A percentile compares a stretch with the other conserved stretches of the same genome.
phyloP scores from a whole-genome alignment of 92 coral and sea anemone species.

The Siderastrea siderea region DNA sequence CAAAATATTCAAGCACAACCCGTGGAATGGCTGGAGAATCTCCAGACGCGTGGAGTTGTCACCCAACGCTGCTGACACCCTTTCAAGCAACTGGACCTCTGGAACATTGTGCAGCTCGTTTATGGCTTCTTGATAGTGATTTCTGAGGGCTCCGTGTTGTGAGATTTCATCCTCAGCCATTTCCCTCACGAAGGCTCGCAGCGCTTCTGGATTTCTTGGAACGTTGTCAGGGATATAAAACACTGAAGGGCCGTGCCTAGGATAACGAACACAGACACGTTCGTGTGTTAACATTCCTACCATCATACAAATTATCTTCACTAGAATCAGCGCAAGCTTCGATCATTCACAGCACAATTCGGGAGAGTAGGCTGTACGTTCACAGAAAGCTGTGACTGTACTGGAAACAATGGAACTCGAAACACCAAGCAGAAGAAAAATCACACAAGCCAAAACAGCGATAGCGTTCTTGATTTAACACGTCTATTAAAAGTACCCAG shows the following conservation, averaged over 20 bases:
- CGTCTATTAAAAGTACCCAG: too few species aligned
- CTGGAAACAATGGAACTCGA: too few species aligned
- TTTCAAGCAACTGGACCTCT: constrained; percentile 29
- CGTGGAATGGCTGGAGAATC: constrained; percentile 39
- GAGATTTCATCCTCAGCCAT: background rate
- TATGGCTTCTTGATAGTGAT: constrained; percentile 40
- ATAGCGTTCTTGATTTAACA: too few species aligned
- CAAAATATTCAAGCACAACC: constrained; percentile 31
- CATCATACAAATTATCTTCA: background rate
- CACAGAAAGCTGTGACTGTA: too few species aligned
- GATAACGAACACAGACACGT: too few species aligned
- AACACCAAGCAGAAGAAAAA: too few species aligned
- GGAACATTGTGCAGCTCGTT: constrained; percentile 39
- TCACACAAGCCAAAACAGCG: too few species aligned
- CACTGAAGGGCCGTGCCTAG: constrained; percentile 13
- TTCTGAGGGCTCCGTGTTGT: constrained; percentile 7
- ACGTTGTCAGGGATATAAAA: constrained; percentile 26
- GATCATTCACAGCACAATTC: background rate
- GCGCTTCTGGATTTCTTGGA: constrained; percentile 26
- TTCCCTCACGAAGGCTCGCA: constrained; percentile 21
- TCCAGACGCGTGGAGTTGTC: constrained; percentile 32
- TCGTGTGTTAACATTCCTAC: background rate
- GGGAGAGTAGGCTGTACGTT: too few species aligned
- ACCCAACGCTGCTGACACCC: constrained; percentile 37
- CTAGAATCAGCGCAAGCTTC: background rate